Base-by-base conservation (phyloP, 2,888 invertebrate species). In the Pachliopta kotzebuea region DNA sequence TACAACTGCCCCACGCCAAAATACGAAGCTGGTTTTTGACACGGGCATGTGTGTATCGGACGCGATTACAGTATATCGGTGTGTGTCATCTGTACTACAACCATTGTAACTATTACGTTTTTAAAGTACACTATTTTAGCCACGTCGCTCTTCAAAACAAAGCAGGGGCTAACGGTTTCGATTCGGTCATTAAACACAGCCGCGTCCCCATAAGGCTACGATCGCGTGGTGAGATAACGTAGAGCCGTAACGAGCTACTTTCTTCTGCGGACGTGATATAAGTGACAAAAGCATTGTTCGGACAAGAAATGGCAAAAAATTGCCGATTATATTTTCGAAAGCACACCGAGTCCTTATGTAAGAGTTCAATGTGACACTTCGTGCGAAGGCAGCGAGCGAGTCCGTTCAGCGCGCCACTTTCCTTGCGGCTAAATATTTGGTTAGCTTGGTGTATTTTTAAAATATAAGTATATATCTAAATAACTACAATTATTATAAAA, bases 361-460 rank as follows among this genome's bases (percentile, higher is more conserved):
- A 91, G 85, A 90, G 90, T 90, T 91, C 90, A 90, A 84, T 81
- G 90, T 91, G 89, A 90, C 84, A 91, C 90, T 90, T 91, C 68
- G 77, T 70, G 77, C 71, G 75, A 74, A 79, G 78, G 76, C 78
- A 76, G 76, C 78, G 78, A 76, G 75, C 74, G 74, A 75, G 80
- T 74, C 77, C 81, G 85, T 86, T 81, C 83, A 81, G 80, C 84
- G 90, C 84, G 88, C 90, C 85, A 90, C 90, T 90, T 90, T 88
- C 88, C 80, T 88, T 80, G 75, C 78, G 74, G 74, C 76, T 79
- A 82, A 85, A 86, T 85, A 86, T 88, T 88, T 87, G 83, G 81
- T 79, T 80, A 82, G 78, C 78, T 77, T 70, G 73, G 72, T 75
- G 66, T 71, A 66, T 65, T 65, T 70, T 67, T 66, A 63, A 68